Percentiles rank a stretch among this genome's conserved stretches.
These are phyloP conservation scores for Caloenas nicobarica DNA, from an alignment of 2,113 vertebrate genomes.

Conservation along the genomic window DNA sequence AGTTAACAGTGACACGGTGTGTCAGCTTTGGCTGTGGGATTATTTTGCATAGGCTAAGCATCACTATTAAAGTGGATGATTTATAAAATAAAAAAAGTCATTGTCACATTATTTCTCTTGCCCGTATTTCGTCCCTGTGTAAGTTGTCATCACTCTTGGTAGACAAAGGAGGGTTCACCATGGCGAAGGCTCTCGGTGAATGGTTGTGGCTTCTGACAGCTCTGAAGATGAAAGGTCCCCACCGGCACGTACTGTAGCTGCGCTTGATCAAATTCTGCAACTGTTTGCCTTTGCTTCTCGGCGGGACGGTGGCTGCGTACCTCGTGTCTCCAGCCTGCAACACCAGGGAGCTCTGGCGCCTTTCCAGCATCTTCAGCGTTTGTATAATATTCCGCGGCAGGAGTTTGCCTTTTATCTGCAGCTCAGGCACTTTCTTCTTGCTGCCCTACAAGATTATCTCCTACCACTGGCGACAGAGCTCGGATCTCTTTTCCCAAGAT, in stretches of 20 bases:
- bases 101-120: neutral
- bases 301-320: neutral
- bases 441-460: conserved; percentile 31
- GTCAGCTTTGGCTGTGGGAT: conserved; percentile 8
- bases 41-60: neutral
- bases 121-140: neutral
- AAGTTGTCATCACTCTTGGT: neutral
- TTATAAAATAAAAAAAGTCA: neutral
- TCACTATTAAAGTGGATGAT: neutral
- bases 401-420: conserved; percentile 39
- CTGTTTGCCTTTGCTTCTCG: neutral
- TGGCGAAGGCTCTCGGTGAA: neutral
- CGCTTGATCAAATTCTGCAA: neutral
- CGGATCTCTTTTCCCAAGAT: conserved; percentile 41
- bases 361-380: neutral
- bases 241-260: neutral
- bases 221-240: conserved; percentile 21
- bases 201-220: neutral
- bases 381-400: neutral
- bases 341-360: conserved; percentile 35
- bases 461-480: neutral
- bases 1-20: conserved; percentile 15
- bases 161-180: neutral
- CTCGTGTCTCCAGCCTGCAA: neutral
- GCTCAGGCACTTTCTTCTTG: conserved; percentile 29